A percentile compares a stretch with the other conserved stretches of the same genome.
These are phyloP conservation scores for Heteromyza rotundicornis DNA, from an alignment of 2,888 invertebrate species.

Conservation along the genomic window DNA sequence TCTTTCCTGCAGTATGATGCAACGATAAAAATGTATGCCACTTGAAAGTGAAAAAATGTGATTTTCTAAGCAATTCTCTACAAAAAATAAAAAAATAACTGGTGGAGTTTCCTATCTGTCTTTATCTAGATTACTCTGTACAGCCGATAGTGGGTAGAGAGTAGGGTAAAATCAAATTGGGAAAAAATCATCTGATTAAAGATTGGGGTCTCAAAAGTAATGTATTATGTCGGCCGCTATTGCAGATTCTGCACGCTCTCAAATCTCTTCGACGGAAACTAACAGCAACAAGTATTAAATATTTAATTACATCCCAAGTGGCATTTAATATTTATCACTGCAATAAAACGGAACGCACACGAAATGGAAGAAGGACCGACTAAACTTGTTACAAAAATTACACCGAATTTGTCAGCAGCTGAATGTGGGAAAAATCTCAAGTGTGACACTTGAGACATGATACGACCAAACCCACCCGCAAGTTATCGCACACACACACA, in stretches of 20 bases:
- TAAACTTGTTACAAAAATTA: constrained; percentile 1
- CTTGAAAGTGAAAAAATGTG: too few species aligned
- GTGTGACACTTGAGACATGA: background rate
- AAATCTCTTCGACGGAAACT: background rate
- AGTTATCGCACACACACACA: background rate
- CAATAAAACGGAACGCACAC: background rate
- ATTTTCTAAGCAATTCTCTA: too few species aligned
- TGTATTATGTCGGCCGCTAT: too few species aligned
- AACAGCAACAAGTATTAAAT: constrained; percentile 25
- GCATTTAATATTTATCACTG: constrained; percentile 7
- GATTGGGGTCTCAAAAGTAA: too few species aligned
- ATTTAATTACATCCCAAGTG: constrained; percentile 22
- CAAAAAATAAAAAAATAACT: too few species aligned
- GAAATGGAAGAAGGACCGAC: background rate
- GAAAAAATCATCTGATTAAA: too few species aligned
- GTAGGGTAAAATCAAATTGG: too few species aligned
- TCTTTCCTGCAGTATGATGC: too few species aligned
- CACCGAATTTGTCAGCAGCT: background rate
- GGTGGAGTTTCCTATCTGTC: too few species aligned
- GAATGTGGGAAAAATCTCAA: background rate
- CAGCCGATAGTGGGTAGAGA: too few species aligned
- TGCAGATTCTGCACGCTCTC: background rate
- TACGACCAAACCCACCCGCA: background rate
- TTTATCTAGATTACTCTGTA: too few species aligned
- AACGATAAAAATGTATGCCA: too few species aligned